These are phyloP conservation scores for Abrostola triplasia DNA, from an alignment of 2,888 invertebrate species.

Conservation along the genomic window DNA sequence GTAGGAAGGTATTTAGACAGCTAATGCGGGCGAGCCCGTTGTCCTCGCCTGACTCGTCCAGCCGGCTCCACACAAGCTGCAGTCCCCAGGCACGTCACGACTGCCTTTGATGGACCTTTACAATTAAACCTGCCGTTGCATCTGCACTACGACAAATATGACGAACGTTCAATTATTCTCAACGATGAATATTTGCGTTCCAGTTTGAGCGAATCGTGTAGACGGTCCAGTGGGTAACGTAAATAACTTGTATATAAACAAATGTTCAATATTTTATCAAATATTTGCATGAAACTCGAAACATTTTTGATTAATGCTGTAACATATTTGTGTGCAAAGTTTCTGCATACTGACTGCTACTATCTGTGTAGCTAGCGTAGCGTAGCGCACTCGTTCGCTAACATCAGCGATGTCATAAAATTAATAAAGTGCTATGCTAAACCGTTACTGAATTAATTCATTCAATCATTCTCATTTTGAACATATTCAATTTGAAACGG, in stretches of 20 bases:
- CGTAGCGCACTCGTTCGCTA: too few species aligned
- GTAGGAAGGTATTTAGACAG: conserved; percentile 56
- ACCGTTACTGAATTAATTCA: conserved; percentile 34
- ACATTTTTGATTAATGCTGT: conserved; percentile 33
- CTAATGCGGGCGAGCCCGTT: conserved; percentile 55
- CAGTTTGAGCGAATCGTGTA: conserved; percentile 47
- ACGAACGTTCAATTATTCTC: conserved; percentile 26
- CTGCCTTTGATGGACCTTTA: conserved; percentile 41
- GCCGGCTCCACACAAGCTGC: conserved; percentile 53
- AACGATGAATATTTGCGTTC: conserved; percentile 35
- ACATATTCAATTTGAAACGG: conserved; percentile 10
- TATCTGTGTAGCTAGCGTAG: background rate
- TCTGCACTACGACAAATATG: conserved; percentile 39
- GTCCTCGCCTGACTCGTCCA: conserved; percentile 57
- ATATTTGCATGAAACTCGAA: conserved; percentile 60
- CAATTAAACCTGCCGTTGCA: conserved; percentile 34
- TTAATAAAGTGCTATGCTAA: conserved; percentile 6
- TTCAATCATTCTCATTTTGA: conserved; percentile 21
- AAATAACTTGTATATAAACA: conserved; percentile 54
- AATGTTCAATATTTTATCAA: conserved; percentile 55
- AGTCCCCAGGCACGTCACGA: conserved; percentile 32
- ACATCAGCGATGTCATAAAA: too few species aligned
- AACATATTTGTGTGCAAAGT: conserved; percentile 33
- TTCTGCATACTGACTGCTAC: conserved; percentile 4
- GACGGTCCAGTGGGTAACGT: conserved; percentile 51